Evolutionary conservation across 2,888 invertebrate genomes (phyloP).

Genomic region (Acanthosoma haemorrhoidale): DNA sequence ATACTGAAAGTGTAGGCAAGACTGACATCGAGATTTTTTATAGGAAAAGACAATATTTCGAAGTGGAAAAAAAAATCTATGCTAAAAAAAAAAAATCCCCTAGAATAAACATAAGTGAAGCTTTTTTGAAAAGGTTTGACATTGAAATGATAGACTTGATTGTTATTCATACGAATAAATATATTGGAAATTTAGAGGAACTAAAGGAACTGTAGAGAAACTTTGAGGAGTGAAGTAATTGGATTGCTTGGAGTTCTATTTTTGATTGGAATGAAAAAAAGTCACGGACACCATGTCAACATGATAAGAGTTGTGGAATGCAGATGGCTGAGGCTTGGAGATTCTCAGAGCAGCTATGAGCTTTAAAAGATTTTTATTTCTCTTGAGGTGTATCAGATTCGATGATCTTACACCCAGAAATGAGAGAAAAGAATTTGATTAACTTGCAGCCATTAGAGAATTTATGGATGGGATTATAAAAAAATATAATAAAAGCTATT

Average conservation of each 20-base stretch:
- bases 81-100: background rate
- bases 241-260: conserved; percentile 44
- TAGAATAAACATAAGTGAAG: conserved; percentile 36
- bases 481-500: conserved; percentile 5
- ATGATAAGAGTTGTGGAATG: conserved; percentile 41
- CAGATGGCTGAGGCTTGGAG: conserved; percentile 42
- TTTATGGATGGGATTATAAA: background rate
- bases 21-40: background rate
- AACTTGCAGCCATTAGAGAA: background rate
- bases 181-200: conserved; percentile 35
- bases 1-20: background rate
- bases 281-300: conserved; percentile 37
- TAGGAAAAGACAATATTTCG: background rate
- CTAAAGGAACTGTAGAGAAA: conserved; percentile 31
- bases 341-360: conserved; percentile 16
- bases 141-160: conserved; percentile 40
- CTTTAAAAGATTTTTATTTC: conserved; percentile 28
- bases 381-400: conserved; percentile 24
- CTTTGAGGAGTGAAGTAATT: conserved; percentile 40
- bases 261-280: conserved; percentile 42
- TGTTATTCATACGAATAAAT: conserved; percentile 41
- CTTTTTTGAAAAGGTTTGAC: conserved; percentile 39
- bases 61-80: conserved; percentile 14
- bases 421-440: conserved; percentile 7
- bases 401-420: background rate